phyloP scores from a whole-genome alignment of 2,888 invertebrate species.

The Netelia fuscicornis region DNA sequence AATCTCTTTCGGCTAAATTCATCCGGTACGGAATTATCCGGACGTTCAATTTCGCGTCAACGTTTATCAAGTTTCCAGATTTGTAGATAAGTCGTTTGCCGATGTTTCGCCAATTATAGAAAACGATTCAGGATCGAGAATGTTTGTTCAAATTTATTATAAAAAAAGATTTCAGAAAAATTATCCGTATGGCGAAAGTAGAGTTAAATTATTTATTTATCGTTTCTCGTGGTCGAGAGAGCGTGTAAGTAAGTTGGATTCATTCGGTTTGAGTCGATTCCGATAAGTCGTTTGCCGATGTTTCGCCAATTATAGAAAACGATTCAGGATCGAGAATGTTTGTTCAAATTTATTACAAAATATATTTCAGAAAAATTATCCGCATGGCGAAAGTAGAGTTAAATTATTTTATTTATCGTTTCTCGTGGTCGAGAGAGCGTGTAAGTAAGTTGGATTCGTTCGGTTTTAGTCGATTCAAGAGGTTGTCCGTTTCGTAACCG shows the following conservation, averaged over 20 bases:
- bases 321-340: too few species aligned
- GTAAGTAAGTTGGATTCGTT: conserved; percentile 26
- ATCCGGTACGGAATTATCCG: neutral
- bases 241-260: conserved; percentile 3
- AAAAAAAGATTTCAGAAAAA: neutral
- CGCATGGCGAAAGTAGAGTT: too few species aligned
- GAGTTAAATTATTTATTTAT: too few species aligned
- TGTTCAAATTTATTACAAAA: neutral
- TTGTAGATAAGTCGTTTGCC: too few species aligned
- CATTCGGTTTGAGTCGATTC: conserved; percentile 36
- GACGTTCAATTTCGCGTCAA: too few species aligned
- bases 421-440: neutral
- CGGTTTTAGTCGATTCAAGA: conserved; percentile 23
- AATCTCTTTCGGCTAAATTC: neutral
- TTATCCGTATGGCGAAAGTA: too few species aligned
- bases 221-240: neutral
- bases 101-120: neutral
- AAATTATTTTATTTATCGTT: too few species aligned
- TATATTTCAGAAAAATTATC: too few species aligned
- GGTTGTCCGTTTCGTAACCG: conserved; percentile 31
- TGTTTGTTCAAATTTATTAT: neutral
- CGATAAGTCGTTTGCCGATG: too few species aligned
- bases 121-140: too few species aligned
- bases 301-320: neutral
- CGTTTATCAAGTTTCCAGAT: too few species aligned